Percentiles rank a stretch among this genome's conserved stretches.
phyloP scores from a whole-genome alignment of 2,113 vertebrate species.

The Salvelinus alpinus region DNA sequence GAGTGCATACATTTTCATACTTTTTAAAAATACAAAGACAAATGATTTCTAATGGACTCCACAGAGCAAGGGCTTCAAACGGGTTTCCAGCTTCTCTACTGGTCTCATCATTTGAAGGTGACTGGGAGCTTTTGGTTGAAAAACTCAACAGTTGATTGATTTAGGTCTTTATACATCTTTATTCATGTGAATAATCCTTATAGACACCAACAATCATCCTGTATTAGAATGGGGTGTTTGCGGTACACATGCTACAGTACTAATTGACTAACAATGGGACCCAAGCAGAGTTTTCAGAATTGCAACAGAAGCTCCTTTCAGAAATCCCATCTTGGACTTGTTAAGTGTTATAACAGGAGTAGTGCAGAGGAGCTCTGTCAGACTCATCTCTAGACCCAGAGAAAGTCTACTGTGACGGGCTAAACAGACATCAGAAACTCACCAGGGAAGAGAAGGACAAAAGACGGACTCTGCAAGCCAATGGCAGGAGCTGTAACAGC shows the following conservation, averaged over 20 bases:
- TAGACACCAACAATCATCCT: background rate
- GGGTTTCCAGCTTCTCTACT: background rate
- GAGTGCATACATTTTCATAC: no score
- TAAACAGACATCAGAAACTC: slow-evolving; percentile 44
- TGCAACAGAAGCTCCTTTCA: slow-evolving; percentile 10
- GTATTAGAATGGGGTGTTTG: background rate
- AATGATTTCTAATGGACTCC: slow-evolving; percentile 17
- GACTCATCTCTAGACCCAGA: slow-evolving; percentile 48
- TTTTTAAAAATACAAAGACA: slow-evolving; percentile 22
- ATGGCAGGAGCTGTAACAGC: slow-evolving; percentile 39
- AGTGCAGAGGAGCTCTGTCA: slow-evolving; percentile 43
- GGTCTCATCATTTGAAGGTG: background rate
- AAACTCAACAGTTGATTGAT: background rate
- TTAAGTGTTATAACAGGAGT: slow-evolving; percentile 45
- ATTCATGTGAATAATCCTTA: background rate
- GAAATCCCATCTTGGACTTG: slow-evolving; percentile 34
- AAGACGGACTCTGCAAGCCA: background rate
- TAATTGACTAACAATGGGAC: background rate
- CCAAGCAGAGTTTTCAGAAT: background rate
- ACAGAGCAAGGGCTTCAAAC: background rate
- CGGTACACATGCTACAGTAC: no score
- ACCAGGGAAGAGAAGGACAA: background rate
- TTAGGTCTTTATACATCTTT: no score
- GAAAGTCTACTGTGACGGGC: slow-evolving; percentile 49
- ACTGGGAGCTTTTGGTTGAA: background rate